Conservation (phyloP, 2,113 vertebrate species). For the Girardinichthys multiradiatus region DNA sequence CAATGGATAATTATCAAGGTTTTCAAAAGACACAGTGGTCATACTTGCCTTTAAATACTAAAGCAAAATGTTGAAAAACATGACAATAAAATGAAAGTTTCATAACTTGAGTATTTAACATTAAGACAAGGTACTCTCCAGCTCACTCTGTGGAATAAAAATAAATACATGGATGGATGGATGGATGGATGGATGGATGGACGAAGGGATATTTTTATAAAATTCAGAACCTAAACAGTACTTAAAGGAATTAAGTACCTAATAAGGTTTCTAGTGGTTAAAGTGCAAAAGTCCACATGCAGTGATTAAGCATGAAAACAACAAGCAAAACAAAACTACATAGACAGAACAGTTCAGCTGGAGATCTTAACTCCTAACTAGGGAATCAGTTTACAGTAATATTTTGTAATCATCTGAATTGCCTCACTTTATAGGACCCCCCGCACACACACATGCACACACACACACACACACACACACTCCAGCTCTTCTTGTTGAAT, state of each 20-base stretch:
- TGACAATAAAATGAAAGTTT: no score
- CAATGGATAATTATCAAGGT: no score
- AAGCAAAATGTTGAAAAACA: no score
- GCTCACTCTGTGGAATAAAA: no score
- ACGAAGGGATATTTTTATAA: neutral
- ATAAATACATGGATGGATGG: no score
- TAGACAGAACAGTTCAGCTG: constrained; percentile 11
- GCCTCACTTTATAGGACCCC: constrained; percentile 4
- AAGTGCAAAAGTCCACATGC: neutral
- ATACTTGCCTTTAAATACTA: no score
- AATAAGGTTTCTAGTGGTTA: constrained; percentile 21
- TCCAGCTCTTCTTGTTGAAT: neutral
- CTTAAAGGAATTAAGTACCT: neutral
- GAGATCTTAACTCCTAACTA: constrained; percentile 20
- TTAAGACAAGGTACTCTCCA: no score
- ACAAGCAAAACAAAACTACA: neutral
- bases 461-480: neutral
- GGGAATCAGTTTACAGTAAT: constrained; percentile 17
- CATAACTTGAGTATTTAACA: no score
- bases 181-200: no score
- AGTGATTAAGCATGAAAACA: neutral
- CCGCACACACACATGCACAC: neutral
- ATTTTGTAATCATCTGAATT: constrained; percentile 29
- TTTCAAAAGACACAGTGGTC: no score
- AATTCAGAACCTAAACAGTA: neutral